Conservation (phyloP, 2,888 invertebrate genomes). For the Lepetodrilus schrolli region DNA sequence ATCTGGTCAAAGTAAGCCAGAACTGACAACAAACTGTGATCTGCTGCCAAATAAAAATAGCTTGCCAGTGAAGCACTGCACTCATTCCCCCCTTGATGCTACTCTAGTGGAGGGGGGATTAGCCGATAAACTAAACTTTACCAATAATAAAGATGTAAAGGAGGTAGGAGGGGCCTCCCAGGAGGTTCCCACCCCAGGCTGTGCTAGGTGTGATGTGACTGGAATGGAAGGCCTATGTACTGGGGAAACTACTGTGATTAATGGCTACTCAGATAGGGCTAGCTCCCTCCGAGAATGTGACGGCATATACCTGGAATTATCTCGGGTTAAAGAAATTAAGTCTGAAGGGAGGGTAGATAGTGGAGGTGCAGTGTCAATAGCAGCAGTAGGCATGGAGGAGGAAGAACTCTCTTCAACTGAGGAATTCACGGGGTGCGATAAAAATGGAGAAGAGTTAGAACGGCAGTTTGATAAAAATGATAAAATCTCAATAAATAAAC, state of each 20-base stretch:
- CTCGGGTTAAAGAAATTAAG: conserved; percentile 26
- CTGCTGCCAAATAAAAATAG: not conserved
- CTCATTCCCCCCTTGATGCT: not conserved
- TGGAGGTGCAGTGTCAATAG: not conserved
- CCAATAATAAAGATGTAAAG: conserved; percentile 21
- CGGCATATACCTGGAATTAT: conserved; percentile 12
- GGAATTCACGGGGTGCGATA: conserved; percentile 22
- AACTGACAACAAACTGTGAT: not conserved
- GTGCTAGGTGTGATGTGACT: not conserved
- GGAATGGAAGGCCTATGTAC: not conserved
- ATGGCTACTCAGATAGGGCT: not conserved
- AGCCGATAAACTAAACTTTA: not conserved
- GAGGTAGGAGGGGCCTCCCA: too few species aligned
- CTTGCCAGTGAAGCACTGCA: not conserved
- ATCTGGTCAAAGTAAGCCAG: not conserved
- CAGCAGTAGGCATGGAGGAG: not conserved
- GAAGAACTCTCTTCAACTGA: not conserved
- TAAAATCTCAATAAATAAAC: conserved; percentile 28
- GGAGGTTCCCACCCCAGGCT: too few species aligned
- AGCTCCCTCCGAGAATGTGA: not conserved
- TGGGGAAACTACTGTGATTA: not conserved
- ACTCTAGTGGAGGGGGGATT: not conserved
- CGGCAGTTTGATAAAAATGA: conserved; percentile 28
- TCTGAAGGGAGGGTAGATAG: conserved; percentile 14
- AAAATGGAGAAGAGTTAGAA: conserved; percentile 13